Conservation (phyloP, 2,888 invertebrate genomes). For the Aleiodes alternator region DNA sequence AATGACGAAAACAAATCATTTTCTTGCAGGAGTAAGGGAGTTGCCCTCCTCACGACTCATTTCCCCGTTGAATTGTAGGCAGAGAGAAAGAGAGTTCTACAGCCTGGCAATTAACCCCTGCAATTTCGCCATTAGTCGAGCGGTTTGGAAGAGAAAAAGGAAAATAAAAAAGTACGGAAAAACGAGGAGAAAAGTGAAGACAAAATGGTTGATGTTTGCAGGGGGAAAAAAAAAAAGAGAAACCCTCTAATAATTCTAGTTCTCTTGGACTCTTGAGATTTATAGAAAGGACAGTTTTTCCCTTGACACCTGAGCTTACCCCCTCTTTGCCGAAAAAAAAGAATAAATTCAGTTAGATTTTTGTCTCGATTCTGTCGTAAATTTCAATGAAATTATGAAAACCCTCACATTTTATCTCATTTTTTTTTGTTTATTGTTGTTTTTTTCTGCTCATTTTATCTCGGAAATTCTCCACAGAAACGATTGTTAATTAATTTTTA, state of each 20-base stretch:
- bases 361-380: no score
- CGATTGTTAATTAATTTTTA: no score
- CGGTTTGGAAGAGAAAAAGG: constrained; percentile 45
- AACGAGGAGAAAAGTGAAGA: constrained; percentile 25
- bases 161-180: constrained; percentile 28
- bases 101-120: constrained; percentile 59
- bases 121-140: constrained; percentile 59
- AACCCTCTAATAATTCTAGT: constrained; percentile 18
- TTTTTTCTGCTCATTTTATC: no score
- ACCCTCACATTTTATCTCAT: neutral
- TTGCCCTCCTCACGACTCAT: constrained; percentile 40
- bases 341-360: neutral
- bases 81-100: constrained; percentile 30
- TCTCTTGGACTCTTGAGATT: neutral
- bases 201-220: constrained; percentile 11
- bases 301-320: neutral
- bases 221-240: neutral
- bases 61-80: constrained; percentile 31
- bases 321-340: neutral
- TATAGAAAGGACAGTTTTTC: neutral
- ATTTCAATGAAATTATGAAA: constrained; percentile 3
- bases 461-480: no score
- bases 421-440: neutral
- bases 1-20: constrained; percentile 17
- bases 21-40: neutral